These are phyloP conservation scores for Drosophila funebris DNA, from an alignment of 1,140 invertebrate genomes.

Conservation along the genomic window DNA sequence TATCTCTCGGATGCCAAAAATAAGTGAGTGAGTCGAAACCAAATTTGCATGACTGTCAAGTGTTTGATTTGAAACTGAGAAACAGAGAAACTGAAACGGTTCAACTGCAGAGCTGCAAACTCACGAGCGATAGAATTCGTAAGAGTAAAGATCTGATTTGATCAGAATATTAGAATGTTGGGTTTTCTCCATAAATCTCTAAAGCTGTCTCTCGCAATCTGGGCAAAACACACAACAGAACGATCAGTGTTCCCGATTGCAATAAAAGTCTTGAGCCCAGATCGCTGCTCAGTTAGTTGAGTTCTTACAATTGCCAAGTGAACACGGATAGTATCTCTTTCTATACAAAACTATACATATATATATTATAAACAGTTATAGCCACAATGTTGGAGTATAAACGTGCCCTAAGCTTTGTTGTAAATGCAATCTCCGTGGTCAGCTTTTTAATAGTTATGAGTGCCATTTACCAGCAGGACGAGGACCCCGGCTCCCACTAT, in stretches of 20 bases:
- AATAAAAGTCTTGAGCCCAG: conserved; percentile 28
- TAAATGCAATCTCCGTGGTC: conserved; percentile 28
- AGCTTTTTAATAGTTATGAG: conserved; percentile 57
- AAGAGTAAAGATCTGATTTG: background rate
- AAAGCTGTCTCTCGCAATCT: background rate
- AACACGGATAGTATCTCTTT: background rate
- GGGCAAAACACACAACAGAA: conserved; percentile 23
- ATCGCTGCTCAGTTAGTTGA: conserved; percentile 12
- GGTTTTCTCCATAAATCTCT: conserved; percentile 25
- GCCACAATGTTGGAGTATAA: conserved; percentile 25
- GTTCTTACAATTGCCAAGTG: conserved; percentile 8
- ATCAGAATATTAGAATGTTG: conserved; percentile 5
- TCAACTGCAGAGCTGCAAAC: conserved; percentile 4
- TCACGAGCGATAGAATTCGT: background rate
- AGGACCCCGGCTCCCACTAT: conserved; percentile 55
- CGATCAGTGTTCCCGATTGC: background rate
- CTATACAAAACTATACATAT: background rate
- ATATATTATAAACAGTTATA: background rate
- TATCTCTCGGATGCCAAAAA: conserved; percentile 22
- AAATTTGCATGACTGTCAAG: conserved; percentile 30
- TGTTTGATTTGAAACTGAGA: conserved; percentile 28
- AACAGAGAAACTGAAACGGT: no score
- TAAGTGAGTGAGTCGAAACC: conserved; percentile 15
- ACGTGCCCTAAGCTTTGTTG: conserved; percentile 1
- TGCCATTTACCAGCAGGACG: conserved; percentile 49